A percentile compares a stretch with the other conserved stretches of the same genome.
Conservation (phyloP, 1,140 invertebrate genomes). For the Nebria ingens region DNA sequence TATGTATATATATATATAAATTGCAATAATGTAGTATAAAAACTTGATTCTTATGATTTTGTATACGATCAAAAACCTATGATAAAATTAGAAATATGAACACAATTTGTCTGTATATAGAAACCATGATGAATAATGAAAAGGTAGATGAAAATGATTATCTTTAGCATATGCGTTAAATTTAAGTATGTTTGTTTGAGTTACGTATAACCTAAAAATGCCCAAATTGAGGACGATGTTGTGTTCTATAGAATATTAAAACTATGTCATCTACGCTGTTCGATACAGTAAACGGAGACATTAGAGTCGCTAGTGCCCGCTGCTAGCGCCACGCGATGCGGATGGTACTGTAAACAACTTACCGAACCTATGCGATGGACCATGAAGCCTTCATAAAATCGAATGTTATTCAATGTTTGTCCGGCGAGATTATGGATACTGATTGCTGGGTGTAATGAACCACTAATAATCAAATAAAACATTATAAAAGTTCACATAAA, state of each 20-base stretch:
- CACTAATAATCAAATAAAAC: conserved; percentile 44
- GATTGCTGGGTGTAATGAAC: conserved; percentile 71
- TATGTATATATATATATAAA: too few relatives aligned
- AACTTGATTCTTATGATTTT: too few relatives aligned
- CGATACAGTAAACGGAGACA: conserved; percentile 63
- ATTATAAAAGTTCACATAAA: conserved; percentile 8
- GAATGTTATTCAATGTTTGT: conserved; percentile 58
- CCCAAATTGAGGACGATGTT: neutral
- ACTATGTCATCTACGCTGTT: conserved; percentile 52
- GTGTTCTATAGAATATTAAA: conserved; percentile 1
- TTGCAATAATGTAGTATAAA: too few relatives aligned
- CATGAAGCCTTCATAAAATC: conserved; percentile 87
- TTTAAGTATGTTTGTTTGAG: too few relatives aligned
- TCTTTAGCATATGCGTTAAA: neutral
- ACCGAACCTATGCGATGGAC: conserved; percentile 74
- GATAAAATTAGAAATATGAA: too few relatives aligned
- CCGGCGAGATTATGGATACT: conserved; percentile 67
- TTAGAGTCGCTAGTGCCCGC: conserved; percentile 69
- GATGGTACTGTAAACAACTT: conserved; percentile 79
- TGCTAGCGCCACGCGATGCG: conserved; percentile 62
- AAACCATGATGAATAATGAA: too few relatives aligned
- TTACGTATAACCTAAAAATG: neutral
- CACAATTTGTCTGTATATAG: too few relatives aligned
- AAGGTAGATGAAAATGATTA: too few relatives aligned
- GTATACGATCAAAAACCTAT: too few relatives aligned